A percentile compares a stretch with the other conserved stretches of the same genome.
These are phyloP conservation scores for Drosophila orena DNA, from an alignment of 1,140 invertebrate genomes.

Conservation along the genomic window DNA sequence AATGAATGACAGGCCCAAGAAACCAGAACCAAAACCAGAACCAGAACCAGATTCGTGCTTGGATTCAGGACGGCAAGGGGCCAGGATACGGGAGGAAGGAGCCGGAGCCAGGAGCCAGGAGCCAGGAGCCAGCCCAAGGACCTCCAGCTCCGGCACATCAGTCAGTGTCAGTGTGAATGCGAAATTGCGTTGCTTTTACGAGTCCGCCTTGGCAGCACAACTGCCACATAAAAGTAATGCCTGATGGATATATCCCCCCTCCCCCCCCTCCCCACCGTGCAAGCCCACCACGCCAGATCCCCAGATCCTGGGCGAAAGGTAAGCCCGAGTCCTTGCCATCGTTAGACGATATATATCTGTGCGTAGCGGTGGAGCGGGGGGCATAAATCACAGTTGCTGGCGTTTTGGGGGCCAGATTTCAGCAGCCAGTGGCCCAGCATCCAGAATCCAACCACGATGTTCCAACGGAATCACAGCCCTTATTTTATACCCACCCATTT, in stretches of 20 bases:
- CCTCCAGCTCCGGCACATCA: slow-evolving; percentile 62
- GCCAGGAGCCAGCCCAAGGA: slow-evolving; percentile 28
- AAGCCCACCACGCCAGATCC: background rate
- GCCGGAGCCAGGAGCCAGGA: background rate
- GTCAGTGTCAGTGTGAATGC: slow-evolving; percentile 80
- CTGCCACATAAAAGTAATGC: slow-evolving; percentile 63
- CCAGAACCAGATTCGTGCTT: slow-evolving; percentile 7
- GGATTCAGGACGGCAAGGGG: background rate
- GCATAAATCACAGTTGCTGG: slow-evolving; percentile 55
- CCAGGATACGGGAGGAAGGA: background rate
- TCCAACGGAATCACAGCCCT: slow-evolving; percentile 32
- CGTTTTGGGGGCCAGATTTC: slow-evolving; percentile 29
- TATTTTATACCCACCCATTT: slow-evolving; percentile 12
- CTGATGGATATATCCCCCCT: slow-evolving; percentile 52
- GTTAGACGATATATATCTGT: slow-evolving; percentile 37
- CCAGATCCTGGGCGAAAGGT: slow-evolving; percentile 20
- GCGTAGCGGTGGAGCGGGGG: slow-evolving; percentile 1
- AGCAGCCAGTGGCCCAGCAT: slow-evolving; percentile 1
- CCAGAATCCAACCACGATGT: slow-evolving; percentile 10
- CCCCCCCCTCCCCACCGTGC: background rate
- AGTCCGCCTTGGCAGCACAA: slow-evolving; percentile 48
- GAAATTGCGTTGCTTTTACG: slow-evolving; percentile 81
- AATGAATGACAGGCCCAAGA: slow-evolving; percentile 75
- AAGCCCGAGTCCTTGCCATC: slow-evolving; percentile 47
- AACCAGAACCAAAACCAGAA: slow-evolving; percentile 23